A percentile compares a stretch with the other conserved stretches of the same genome.
Evolutionary conservation across 92 coral and sea anemone species (phyloP).

Genomic region (Plumapathes pennacea): DNA sequence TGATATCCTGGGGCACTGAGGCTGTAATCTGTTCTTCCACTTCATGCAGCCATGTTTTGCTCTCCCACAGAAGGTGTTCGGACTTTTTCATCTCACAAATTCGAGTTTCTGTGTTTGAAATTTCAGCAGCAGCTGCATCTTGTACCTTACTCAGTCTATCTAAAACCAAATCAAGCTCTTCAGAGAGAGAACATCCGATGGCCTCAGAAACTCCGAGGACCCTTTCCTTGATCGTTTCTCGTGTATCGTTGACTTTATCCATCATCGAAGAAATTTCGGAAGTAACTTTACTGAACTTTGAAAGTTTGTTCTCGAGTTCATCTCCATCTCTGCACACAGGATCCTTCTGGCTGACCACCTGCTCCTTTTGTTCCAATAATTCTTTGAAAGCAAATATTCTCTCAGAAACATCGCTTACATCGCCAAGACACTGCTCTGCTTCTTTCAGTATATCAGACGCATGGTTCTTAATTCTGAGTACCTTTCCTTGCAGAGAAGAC

Average conservation of each 20-base stretch:
- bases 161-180: slow-evolving; percentile 49
- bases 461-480: slow-evolving; percentile 41
- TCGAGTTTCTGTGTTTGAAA: slow-evolving; percentile 22
- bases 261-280: slow-evolving; percentile 26
- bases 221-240: slow-evolving; percentile 32
- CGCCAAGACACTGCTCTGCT: slow-evolving; percentile 38
- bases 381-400: slow-evolving; percentile 53
- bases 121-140: slow-evolving; percentile 27
- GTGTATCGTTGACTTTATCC: slow-evolving; percentile 29
- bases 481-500: slow-evolving; percentile 38
- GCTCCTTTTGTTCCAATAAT: slow-evolving; percentile 59
- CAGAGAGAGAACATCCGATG: slow-evolving; percentile 42
- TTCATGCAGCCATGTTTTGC: slow-evolving; percentile 42
- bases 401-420: slow-evolving; percentile 29
- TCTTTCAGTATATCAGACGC: slow-evolving; percentile 51
- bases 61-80: slow-evolving; percentile 29
- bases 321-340: slow-evolving; percentile 6
- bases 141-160: slow-evolving; percentile 41
- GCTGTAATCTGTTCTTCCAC: slow-evolving; percentile 6
- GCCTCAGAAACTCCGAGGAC: slow-evolving; percentile 36
- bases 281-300: slow-evolving; percentile 29
- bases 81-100: slow-evolving; percentile 27
- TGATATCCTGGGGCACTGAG: not conserved
- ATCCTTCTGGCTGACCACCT: slow-evolving; percentile 23
- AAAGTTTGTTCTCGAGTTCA: slow-evolving; percentile 38